Evolutionary conservation across 2,113 vertebrate species (phyloP).

Genomic region (Thryonomys swinderianus): DNA sequence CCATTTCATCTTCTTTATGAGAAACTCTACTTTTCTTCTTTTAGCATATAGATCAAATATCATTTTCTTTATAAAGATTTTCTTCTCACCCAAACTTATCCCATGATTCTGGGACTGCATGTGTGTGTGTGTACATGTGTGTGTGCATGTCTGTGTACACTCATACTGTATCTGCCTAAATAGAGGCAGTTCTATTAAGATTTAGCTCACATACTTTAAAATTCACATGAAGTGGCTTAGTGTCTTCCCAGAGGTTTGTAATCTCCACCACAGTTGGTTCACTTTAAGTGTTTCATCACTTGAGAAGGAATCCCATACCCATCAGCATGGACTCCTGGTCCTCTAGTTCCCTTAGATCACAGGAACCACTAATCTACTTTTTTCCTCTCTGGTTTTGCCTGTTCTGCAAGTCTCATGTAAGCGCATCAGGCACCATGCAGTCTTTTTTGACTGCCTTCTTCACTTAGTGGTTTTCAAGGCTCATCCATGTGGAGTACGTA

Average conservation of each 20-base stretch:
- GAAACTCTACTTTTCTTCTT: not conserved
- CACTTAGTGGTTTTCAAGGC: not conserved
- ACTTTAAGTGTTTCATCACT: not conserved
- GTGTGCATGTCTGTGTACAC: not conserved
- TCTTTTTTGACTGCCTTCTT: not conserved
- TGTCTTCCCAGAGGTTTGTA: not conserved
- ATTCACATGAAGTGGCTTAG: not conserved
- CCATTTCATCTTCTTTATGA: not conserved
- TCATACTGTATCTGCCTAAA: not conserved
- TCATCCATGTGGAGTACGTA: not conserved
- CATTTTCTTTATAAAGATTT: not conserved
- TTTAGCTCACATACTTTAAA: not conserved
- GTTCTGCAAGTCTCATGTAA: slow-evolving; percentile 2
- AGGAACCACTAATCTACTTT: not conserved
- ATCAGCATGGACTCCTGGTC: not conserved
- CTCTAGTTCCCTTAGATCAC: not conserved
- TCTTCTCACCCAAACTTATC: not conserved
- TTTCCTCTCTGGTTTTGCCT: not conserved
- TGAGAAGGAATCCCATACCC: not conserved
- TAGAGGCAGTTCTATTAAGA: not conserved
- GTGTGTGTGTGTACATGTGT: not conserved
- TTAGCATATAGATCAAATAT: not conserved
- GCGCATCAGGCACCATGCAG: not conserved
- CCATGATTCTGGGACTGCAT: not conserved
- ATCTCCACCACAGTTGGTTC: not conserved